These are phyloP conservation scores for Eufriesea mexicana DNA, from an alignment of 1,140 invertebrate genomes.

Conservation along the genomic window DNA sequence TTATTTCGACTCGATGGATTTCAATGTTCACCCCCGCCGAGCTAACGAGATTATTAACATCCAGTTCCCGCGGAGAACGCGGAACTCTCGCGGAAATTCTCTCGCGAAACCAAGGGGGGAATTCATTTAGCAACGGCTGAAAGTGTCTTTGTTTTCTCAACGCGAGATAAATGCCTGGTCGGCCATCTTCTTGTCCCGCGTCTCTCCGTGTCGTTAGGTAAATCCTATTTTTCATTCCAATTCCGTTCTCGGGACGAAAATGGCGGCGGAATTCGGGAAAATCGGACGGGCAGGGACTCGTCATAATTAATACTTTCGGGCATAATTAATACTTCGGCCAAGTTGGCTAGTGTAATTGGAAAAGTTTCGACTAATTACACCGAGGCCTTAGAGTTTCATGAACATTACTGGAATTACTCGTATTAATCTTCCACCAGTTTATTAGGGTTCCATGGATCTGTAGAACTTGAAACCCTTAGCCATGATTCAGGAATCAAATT, in stretches of 20 bases:
- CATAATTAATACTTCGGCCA: not conserved
- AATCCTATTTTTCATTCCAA: not conserved
- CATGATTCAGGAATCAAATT: too few relatives aligned
- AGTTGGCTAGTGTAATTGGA: not conserved
- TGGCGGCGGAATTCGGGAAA: too few relatives aligned
- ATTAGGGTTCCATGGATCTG: too few relatives aligned
- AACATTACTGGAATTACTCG: not conserved
- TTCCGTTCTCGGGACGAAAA: too few relatives aligned
- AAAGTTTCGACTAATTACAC: not conserved
- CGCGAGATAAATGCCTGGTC: too few relatives aligned
- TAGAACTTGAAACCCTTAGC: too few relatives aligned
- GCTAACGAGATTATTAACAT: conserved; percentile 29
- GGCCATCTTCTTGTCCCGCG: not conserved
- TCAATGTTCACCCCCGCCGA: not conserved
- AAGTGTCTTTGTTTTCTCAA: too few relatives aligned
- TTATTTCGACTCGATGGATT: conserved; percentile 32
- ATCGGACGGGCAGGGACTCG: too few relatives aligned
- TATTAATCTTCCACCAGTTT: not conserved
- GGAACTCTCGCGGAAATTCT: conserved; percentile 6
- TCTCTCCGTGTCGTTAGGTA: too few relatives aligned
- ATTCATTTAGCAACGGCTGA: not conserved
- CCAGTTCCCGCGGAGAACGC: too few relatives aligned
- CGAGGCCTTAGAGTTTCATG: too few relatives aligned
- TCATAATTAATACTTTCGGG: not conserved
- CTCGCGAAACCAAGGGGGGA: not conserved